Percentiles rank a stretch among this genome's conserved stretches.
These are phyloP conservation scores for Buceros bicornis DNA, from an alignment of 2,797 vertebrate genomes.

Conservation along the genomic window DNA sequence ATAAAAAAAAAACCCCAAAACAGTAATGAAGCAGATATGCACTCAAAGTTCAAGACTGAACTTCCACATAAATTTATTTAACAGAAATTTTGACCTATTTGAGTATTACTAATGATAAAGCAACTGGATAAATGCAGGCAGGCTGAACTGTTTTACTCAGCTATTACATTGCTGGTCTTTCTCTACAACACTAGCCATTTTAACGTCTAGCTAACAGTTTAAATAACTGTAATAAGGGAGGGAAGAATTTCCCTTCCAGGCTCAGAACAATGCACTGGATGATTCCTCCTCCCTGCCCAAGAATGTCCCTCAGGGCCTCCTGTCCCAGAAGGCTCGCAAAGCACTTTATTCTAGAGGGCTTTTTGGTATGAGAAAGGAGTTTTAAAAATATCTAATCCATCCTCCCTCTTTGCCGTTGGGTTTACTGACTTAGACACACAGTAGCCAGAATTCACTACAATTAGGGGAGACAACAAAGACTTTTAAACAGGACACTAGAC, in stretches of 20 bases:
- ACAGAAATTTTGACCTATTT: neutral
- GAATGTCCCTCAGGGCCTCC: neutral
- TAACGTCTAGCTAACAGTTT: neutral
- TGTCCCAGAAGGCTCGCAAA: neutral
- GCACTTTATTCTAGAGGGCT: neutral
- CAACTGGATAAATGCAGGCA: neutral
- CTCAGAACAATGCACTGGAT: neutral
- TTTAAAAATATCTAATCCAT: conserved; percentile 10
- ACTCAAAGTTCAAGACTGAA: neutral
- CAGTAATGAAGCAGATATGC: neutral
- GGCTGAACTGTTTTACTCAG: neutral
- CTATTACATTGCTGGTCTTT: neutral
- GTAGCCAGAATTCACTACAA: neutral
- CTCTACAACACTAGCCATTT: neutral
- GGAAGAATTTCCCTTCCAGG: neutral
- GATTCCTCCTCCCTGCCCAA: neutral
- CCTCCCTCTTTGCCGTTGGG: neutral
- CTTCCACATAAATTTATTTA: neutral
- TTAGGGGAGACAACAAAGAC: neutral
- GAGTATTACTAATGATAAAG: neutral
- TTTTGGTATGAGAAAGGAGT: neutral
- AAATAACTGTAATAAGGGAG: neutral
- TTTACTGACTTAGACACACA: neutral
- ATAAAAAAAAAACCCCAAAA: neutral
- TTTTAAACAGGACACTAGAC: neutral